A percentile compares a stretch with the other conserved stretches of the same genome.
These are phyloP conservation scores for Edolisoma coerulescens DNA, from an alignment of 2,113 vertebrate genomes.

Conservation along the genomic window DNA sequence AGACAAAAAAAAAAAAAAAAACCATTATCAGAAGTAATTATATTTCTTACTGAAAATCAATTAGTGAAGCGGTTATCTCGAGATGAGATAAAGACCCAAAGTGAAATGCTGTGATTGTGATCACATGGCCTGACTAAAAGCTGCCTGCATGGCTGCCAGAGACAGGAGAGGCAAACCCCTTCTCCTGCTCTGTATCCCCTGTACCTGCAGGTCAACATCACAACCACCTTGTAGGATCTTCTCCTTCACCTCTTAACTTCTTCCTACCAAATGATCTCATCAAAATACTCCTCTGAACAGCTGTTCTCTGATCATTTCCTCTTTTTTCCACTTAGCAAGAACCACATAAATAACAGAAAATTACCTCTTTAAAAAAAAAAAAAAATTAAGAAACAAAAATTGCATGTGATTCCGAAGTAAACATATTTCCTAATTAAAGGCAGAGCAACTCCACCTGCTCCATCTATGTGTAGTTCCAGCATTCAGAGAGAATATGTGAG, in stretches of 20 bases:
- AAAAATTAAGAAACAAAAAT: background rate
- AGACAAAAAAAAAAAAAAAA: background rate
- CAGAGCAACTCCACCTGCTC: background rate
- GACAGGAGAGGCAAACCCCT: background rate
- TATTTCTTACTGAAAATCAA: background rate
- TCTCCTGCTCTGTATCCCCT: background rate
- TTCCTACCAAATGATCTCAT: background rate
- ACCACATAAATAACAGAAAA: background rate
- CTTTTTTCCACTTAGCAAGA: background rate
- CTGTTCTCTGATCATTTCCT: background rate
- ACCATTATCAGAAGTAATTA: background rate
- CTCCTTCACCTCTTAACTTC: background rate
- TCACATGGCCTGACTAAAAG: background rate
- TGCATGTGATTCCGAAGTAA: background rate
- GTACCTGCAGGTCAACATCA: background rate
- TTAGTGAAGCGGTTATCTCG: background rate
- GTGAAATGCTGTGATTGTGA: background rate
- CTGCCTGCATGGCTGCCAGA: background rate
- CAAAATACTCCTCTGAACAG: background rate
- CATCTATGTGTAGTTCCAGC: background rate
- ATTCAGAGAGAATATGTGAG: background rate
- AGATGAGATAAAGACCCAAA: background rate
- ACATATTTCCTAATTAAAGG: background rate
- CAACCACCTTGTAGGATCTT: background rate
- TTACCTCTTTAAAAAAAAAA: fast-evolving